Conservation (phyloP, 2,113 vertebrate species). For the Ptychochromis oligacanthus region DNA sequence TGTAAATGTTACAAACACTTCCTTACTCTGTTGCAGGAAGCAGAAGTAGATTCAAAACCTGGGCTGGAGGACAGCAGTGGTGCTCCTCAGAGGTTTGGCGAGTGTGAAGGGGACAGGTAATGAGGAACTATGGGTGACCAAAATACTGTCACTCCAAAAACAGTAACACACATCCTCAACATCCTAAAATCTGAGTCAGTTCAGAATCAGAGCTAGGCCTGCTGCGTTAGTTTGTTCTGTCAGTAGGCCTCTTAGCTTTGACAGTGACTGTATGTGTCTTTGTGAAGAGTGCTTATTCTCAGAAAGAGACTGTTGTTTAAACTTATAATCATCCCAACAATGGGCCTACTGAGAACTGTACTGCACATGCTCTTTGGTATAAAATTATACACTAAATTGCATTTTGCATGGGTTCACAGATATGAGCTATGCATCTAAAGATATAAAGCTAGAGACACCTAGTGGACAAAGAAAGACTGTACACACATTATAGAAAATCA, state of each 20-base stretch:
- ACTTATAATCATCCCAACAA: neutral
- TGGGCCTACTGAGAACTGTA: neutral
- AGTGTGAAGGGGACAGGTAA: conserved; percentile 66
- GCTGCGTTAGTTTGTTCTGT: neutral
- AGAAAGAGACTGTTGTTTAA: neutral
- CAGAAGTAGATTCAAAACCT: conserved; percentile 33
- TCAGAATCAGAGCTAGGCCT: neutral
- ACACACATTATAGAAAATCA: conserved; percentile 4
- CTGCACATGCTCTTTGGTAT: neutral
- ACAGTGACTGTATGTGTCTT: neutral
- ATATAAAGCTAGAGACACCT: conserved; percentile 53
- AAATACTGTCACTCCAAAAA: neutral
- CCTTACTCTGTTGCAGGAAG: conserved; percentile 52
- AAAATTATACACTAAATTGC: neutral
- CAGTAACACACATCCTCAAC: neutral
- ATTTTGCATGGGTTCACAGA: neutral
- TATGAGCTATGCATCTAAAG: neutral
- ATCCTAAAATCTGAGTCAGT: neutral
- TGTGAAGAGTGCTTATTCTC: neutral
- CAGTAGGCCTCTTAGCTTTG: neutral
- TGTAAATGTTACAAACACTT: neutral
- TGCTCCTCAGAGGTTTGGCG: neutral
- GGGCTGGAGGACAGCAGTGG: neutral
- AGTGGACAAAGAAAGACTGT: conserved; percentile 49
- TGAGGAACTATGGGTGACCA: neutral